Evolutionary conservation across 2,888 invertebrate species (phyloP), one percentile per base, ranked within the genome.

Genomic region (Eupithecia abbreviata): DNA sequence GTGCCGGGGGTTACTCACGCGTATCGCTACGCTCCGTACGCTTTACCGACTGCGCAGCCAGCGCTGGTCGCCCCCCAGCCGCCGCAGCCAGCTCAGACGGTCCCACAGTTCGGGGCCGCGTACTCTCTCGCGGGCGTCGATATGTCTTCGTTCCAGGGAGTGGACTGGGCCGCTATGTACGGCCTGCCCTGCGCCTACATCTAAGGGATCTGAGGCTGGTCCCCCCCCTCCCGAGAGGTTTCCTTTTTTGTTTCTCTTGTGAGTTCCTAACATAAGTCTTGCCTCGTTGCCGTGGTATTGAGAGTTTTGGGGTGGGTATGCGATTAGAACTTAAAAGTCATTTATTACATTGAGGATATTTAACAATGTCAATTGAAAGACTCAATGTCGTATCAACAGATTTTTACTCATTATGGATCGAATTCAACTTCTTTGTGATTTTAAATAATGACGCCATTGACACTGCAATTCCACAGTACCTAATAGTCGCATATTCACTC

Each of bases 111-210:
- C 83, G 96, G 97, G 47, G 96, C 96, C 51, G 97, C 97, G 86
- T 98, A 98, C 94, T 97, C 97, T 84, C 96, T 98, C 83, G 97
- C 98, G 89, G 98, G 98, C 90, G 98, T 98, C 80, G 98, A 98
- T 94, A 98, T 98, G 98, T 97, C 98, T 80, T 97, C 98, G 90
- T 98, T 98, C 96, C 98, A 98, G 92, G 97, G 98, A 78, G 97
- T 98, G 84, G 98, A 98, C 93, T 98, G 98, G 98, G 97, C 97
- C 87, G 97, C 97, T 86, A 97, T 98, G 97, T 98, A 98, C 92
- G 98, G 98, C 88, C 97, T 98, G 95, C 98, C 98, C 91, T 98
- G 98, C 98, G 77, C 77, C 3, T 98, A 98, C 96, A 98, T 98
- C 91, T 97, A 96, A 96, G 91, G 77, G 73, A 70, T 73, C 43